Evolutionary conservation across 2,888 invertebrate genomes (phyloP), one percentile per base, ranked within the genome.

Genomic region (Phrixothrix hirtus): DNA sequence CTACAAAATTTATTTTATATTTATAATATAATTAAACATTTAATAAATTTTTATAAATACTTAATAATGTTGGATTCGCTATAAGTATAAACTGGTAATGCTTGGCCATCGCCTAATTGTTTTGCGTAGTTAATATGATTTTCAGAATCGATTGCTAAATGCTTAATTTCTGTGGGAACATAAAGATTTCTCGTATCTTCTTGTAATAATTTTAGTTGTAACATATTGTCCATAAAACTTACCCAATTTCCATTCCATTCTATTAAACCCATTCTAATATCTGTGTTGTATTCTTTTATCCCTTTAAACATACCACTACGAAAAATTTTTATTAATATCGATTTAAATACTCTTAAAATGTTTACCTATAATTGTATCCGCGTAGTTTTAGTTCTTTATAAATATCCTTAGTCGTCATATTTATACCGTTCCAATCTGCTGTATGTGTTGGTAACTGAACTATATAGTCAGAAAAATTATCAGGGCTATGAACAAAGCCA

Each of bases 241-340:
- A 92, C 86, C 92, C 92, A 95, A 75, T 92, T 91, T 64, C 86
- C 86, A 37, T 82, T 79, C 92, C 92, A 94, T 41, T 79, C 73
- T 3, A 84, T 70, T 13, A 76, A 75, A 1, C 81, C 83, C 1
- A 76, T 75, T 1, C 75, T 78, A 65, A 70, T 69, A 67, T 46
- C 34, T 2, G 53, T 12, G 43, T 59, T 59, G 27, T 59, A 58
- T 21, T 60, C 54, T 17, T 59, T 53, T 1, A 69, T 32, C 2
- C 58, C 61, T 31, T 58, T 59, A 42, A 70, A 70, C 2, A 32
- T 12, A 9, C 66, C 68, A n/a, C 69, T 69, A n/a, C n/a, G n/a
- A n/a, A n/a, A n/a, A n/a, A n/a, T n/a, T n/a, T n/a, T n/a, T n/a
- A n/a, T n/a, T n/a, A n/a, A n/a, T n/a, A n/a, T n/a, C n/a, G n/a